phyloP scores from a whole-genome alignment of 2,888 invertebrate genomes.

The Polyommatus iphigenia region DNA sequence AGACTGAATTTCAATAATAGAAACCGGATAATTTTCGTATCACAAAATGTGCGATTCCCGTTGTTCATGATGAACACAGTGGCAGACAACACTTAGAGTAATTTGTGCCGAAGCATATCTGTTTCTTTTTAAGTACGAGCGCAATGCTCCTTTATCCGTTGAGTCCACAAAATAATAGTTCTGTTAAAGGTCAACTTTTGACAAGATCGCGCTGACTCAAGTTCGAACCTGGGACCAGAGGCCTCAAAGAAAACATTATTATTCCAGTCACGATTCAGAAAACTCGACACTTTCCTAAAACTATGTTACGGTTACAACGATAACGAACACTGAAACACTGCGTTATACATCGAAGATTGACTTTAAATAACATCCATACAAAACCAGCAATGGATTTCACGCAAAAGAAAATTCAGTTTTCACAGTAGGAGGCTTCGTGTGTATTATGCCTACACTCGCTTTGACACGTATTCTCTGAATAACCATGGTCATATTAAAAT shows the following conservation, averaged over 20 bases:
- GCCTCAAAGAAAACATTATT: slow-evolving; percentile 7
- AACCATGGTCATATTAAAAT: slow-evolving; percentile 8
- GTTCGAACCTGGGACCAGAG: neutral
- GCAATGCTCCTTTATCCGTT: neutral
- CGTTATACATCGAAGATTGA: neutral
- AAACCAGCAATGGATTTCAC: neutral
- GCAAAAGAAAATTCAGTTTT: neutral
- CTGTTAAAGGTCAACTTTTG: neutral
- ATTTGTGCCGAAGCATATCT: no score
- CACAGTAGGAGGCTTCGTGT: neutral
- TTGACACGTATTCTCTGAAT: neutral
- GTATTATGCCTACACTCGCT: slow-evolving; percentile 1
- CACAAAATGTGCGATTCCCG: no score
- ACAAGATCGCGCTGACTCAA: neutral
- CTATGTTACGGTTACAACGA: neutral
- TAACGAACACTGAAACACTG: neutral
- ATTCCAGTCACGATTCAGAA: slow-evolving; percentile 20
- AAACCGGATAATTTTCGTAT: no score
- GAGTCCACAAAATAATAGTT: neutral
- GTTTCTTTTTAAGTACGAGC: no score
- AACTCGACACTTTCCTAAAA: slow-evolving; percentile 8
- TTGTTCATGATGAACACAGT: no score
- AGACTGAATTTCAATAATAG: no score
- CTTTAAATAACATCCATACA: neutral
- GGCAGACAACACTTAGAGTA: no score